phyloP scores from a whole-genome alignment of 2,113 vertebrate genomes.

The Crotalus viridis region DNA sequence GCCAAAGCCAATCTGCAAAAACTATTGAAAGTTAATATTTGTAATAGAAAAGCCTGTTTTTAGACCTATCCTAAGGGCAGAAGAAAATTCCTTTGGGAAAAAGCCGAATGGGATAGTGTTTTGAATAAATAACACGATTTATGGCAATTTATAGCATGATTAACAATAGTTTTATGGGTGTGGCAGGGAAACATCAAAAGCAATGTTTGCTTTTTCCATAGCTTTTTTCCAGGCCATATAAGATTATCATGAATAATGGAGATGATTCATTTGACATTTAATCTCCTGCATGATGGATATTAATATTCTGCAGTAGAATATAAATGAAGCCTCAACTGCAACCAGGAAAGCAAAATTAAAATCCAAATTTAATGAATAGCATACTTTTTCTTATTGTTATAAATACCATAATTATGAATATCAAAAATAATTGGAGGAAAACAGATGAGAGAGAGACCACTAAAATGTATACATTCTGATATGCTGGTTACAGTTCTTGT shows the following conservation, averaged over 20 bases:
- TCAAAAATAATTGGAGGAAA: not conserved
- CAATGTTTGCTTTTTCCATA: constrained; percentile 18
- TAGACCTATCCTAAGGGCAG: not conserved
- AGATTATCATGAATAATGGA: constrained; percentile 45
- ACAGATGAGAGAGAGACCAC: not conserved
- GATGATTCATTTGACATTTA: not conserved
- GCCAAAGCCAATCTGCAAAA: not conserved
- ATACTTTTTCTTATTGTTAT: not conserved
- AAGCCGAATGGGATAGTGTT: not conserved
- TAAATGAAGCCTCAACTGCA: not conserved
- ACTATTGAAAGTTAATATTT: not conserved
- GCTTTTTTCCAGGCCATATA: constrained; percentile 5
- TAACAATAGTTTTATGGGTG: constrained; percentile 59
- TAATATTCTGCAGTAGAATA: not conserved
- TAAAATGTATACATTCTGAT: not conserved
- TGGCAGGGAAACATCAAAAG: constrained; percentile 10
- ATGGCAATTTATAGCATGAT: constrained; percentile 52
- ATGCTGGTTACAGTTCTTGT: not conserved
- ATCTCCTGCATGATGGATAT: not conserved
- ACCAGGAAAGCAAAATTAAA: not conserved
- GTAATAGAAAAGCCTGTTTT: not conserved
- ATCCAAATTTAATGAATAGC: not conserved
- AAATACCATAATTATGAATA: not conserved
- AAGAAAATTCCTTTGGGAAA: not conserved
- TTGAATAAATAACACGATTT: not conserved